Conservation (phyloP, 1,140 invertebrate species). For the Zaprionus taronus region DNA sequence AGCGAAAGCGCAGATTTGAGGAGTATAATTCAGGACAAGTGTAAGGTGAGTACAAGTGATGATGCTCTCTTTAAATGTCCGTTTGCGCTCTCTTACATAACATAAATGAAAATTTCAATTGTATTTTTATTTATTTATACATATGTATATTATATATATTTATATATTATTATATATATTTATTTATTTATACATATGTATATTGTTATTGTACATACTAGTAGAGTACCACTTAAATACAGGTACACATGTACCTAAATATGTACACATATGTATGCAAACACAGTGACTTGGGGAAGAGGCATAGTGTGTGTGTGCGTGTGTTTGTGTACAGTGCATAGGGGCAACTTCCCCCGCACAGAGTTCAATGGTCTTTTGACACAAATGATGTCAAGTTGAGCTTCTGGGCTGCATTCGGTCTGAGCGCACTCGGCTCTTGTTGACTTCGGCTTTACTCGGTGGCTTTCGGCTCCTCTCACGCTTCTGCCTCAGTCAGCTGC, state of each 20-base stretch:
- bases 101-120: background rate
- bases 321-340: constrained; percentile 1
- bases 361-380: constrained; percentile 84
- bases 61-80: background rate
- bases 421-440: constrained; percentile 1
- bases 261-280: background rate
- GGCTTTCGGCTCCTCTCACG: background rate
- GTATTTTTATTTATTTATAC: background rate
- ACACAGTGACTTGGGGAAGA: background rate
- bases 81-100: background rate
- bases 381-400: constrained; percentile 84
- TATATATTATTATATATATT: too few relatives aligned
- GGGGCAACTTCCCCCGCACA: constrained; percentile 52
- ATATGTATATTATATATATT: too few relatives aligned
- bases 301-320: background rate
- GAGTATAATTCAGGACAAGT: background rate
- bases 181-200: too few relatives aligned
- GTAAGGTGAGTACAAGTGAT: background rate
- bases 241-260: background rate
- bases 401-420: constrained; percentile 51
- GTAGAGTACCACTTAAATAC: background rate
- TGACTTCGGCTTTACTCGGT: constrained; percentile 28
- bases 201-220: background rate
- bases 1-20: background rate
- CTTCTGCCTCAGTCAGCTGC: constrained; percentile 46